Evolutionary conservation across 2,888 invertebrate species (phyloP), one percentile per base, ranked within the genome.

Genomic region (Archaeoteleia sp.): DNA sequence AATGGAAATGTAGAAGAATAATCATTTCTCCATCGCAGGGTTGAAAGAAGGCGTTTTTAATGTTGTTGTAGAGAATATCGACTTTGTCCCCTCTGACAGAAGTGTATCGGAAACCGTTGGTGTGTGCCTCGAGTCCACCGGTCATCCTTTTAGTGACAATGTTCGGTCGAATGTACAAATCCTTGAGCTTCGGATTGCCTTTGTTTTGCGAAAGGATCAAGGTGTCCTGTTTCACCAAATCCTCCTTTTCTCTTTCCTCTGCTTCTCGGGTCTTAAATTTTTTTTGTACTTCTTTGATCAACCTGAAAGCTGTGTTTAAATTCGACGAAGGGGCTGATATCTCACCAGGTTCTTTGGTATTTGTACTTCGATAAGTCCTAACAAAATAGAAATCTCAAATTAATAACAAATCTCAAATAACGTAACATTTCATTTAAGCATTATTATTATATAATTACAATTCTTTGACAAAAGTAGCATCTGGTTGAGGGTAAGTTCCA

Each of bases 1-100:
- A 89, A 87, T 99, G 97, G 87, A 99, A 99, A 89, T 99, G 99
- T 61, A 99, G 88, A 15, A 99, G 88, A 82, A 99, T 99, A 60
- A 99, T 98, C 98, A 99, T 98, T 88, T 99, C 99, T 67, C 97
- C 95, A 84, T 99, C 98, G 82, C 98, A 98, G 0, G 98, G 98
- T 87, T 98, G 97, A 87, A 98, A 99, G 89, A 99, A 97, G 5
- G 99, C 98, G 84, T 98, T 97, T 85, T 98, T 97, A 74, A 99
- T 98, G 86, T 99, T 99, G 87, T 99, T 99, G 86, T 98, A 99
- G 48, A 99, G 87, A 77, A 99, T 98, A 81, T 99, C 99, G 4
- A 99, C 98, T 89, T 99, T 99, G 82, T 99, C 99, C 2, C 99
- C 99, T 78, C 98, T 91, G n/a, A 99, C 96, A 0, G 98, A 98